Conservation (phyloP, 2,797 vertebrate species). For the Propithecus deckenii region DNA sequence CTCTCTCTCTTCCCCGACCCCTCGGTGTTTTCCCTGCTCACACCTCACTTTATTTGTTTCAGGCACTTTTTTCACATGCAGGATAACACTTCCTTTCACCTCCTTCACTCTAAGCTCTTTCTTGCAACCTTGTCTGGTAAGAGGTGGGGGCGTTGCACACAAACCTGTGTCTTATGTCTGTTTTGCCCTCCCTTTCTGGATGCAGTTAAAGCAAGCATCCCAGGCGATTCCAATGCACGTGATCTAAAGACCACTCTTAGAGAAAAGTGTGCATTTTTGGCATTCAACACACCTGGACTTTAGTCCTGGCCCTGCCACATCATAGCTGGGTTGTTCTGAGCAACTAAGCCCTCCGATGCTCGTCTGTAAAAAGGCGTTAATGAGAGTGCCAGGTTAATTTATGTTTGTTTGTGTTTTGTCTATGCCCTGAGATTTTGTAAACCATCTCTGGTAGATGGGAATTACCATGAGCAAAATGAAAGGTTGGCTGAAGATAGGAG, state of each 20-base stretch:
- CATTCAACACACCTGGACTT: background rate
- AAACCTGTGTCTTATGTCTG: background rate
- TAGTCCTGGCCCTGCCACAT: background rate
- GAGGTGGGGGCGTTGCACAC: background rate
- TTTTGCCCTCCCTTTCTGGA: background rate
- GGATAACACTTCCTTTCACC: background rate
- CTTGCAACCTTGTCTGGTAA: background rate
- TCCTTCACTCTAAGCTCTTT: background rate
- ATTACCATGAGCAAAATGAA: background rate
- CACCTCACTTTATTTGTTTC: background rate
- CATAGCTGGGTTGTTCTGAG: background rate
- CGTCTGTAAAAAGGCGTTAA: background rate
- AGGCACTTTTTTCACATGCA: background rate
- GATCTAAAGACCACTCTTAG: background rate
- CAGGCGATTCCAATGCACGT: background rate
- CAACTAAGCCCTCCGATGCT: background rate
- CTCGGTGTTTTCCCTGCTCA: background rate
- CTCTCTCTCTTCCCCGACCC: too few relatives aligned
- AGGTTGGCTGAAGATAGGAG: background rate
- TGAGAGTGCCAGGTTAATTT: background rate
- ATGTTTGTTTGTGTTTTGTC: background rate
- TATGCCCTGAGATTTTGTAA: background rate
- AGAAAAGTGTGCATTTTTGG: background rate
- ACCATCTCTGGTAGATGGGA: background rate
- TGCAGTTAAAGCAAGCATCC: background rate